These are phyloP conservation scores for Phrynocephalus forsythii DNA, from an alignment of 2,797 vertebrate species.

Conservation along the genomic window DNA sequence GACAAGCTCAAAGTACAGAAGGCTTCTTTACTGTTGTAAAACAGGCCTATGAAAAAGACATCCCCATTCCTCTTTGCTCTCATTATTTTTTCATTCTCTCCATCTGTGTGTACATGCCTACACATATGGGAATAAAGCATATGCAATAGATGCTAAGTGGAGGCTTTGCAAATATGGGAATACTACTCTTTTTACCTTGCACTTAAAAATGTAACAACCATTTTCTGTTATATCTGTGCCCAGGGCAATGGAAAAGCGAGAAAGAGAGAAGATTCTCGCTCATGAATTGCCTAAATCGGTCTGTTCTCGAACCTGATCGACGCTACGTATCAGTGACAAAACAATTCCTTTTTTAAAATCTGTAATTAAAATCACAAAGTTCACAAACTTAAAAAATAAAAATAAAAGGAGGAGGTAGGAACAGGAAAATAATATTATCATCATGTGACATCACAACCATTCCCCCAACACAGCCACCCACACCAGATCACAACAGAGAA, in stretches of 20 bases:
- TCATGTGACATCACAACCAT: no score
- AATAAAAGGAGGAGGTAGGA: neutral
- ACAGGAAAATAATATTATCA: neutral
- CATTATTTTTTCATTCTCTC: neutral
- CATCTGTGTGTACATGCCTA: neutral
- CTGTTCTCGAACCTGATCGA: neutral
- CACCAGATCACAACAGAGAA: no score
- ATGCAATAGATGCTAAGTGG: neutral
- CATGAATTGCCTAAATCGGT: neutral
- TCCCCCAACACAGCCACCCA: no score
- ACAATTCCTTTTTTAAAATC: no score
- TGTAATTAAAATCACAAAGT: no score
- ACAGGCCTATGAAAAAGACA: neutral
- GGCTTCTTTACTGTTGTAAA: neutral
- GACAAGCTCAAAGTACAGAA: neutral
- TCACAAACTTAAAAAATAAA: neutral
- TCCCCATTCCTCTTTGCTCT: neutral
- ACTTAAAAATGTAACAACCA: neutral
- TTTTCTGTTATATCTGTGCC: neutral
- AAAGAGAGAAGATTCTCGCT: neutral
- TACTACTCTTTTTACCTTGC: neutral
- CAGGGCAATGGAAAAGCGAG: neutral
- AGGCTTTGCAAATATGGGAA: constrained; percentile 6
- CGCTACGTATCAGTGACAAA: neutral
- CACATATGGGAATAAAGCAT: neutral